Conservation (phyloP, 2,113 vertebrate genomes). For the Formicarius rufipectus region DNA sequence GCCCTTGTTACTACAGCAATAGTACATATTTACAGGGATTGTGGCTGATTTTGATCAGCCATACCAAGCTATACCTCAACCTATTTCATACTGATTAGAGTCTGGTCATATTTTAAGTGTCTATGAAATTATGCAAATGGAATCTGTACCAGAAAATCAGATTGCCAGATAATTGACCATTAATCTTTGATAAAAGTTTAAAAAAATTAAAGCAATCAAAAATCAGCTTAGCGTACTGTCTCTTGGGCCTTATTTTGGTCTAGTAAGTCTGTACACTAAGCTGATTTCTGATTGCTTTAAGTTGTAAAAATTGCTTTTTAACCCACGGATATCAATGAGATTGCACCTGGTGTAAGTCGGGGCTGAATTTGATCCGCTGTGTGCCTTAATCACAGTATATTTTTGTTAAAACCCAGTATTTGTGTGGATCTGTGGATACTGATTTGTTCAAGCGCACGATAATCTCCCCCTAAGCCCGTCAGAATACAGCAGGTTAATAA, state of each 20-base stretch:
- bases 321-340: slow-evolving; percentile 63
- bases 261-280: slow-evolving; percentile 58
- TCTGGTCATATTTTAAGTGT: slow-evolving; percentile 61
- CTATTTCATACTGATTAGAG: slow-evolving; percentile 59
- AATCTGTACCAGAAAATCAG: slow-evolving; percentile 67
- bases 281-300: slow-evolving; percentile 70
- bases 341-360: slow-evolving; percentile 57
- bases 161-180: slow-evolving; percentile 68
- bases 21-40: slow-evolving; percentile 40
- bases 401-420: slow-evolving; percentile 64
- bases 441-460: slow-evolving; percentile 54
- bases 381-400: slow-evolving; percentile 65
- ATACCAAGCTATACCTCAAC: slow-evolving; percentile 31
- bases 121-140: slow-evolving; percentile 69
- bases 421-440: slow-evolving; percentile 58
- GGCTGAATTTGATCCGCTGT: slow-evolving; percentile 50
- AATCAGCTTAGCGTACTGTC: slow-evolving; percentile 60
- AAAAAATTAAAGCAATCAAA: slow-evolving; percentile 63
- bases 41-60: slow-evolving; percentile 21
- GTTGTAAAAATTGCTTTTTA: slow-evolving; percentile 68
- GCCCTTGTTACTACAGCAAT: neutral
- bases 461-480: slow-evolving; percentile 65
- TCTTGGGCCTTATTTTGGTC: slow-evolving; percentile 62
- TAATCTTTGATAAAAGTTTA: slow-evolving; percentile 70
- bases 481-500: slow-evolving; percentile 69